Evolutionary conservation across 2,888 invertebrate species (phyloP), one percentile per base, ranked within the genome.

Genomic region (Pseudeuparius sepicola): DNA sequence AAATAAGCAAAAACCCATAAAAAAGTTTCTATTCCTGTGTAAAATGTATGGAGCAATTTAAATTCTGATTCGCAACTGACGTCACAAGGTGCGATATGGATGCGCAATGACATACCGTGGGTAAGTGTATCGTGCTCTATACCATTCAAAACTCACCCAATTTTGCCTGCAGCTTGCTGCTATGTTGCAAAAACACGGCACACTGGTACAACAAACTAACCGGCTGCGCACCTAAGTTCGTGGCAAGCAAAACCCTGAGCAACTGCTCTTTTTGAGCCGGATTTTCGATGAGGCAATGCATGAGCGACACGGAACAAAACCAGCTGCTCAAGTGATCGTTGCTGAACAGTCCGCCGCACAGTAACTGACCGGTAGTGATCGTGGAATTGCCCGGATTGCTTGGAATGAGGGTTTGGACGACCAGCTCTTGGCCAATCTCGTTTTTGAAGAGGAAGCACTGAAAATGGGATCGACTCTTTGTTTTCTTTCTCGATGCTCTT

Each of bases 361-460:
- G 67, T 13, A 96, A 66, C 63, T 96, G 96, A 0, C 97, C 78
- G 5, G 82, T 80, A 10, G 83, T 60, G 3, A 71, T 69, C 1
- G 75, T 68, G 4, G 74, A 43, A 25, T 42, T 79, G 14, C 42
- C 88, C 0, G 80, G 71, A 15, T 84, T 75, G 2, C 88, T 83
- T 0, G 97, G 97, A 9, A 98, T 66, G 1, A 98, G 68, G 0
- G 96, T 96, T 56, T 90, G 86, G 1, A 98, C 82, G 2, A 98
- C 75, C 47, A 81, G 76, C 1, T 78, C 78, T 60, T 94, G 93
- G 2, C 87, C 87, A 15, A 77, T 70, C 57, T 89, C 86, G 60
- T 98, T 98, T 63, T 85, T 88, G 60, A 84, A 89, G 5, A 98
- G 67, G 60, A 86, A 98, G 58, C 92, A 93, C 66, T 97, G n/a